Conservation (phyloP, 2,888 invertebrate species). For the Helleia helle region DNA sequence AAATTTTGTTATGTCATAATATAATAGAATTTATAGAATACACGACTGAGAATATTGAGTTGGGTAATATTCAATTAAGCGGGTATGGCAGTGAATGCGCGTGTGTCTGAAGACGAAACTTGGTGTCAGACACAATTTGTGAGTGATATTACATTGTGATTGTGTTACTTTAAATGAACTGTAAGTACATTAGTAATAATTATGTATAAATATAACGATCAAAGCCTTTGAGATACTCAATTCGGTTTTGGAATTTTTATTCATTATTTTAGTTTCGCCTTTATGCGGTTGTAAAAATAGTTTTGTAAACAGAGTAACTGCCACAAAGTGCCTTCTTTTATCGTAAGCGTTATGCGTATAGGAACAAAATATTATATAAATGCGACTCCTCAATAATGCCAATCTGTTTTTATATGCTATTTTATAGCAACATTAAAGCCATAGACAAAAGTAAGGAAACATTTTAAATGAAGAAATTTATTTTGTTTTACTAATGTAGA, state of each 20-base stretch:
- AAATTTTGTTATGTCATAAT: neutral
- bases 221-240: conserved; percentile 24
- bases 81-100: conserved; percentile 37
- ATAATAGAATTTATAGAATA: conserved; percentile 14
- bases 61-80: conserved; percentile 33
- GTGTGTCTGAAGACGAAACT: conserved; percentile 52
- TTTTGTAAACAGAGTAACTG: conserved; percentile 56
- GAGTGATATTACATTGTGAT: conserved; percentile 72
- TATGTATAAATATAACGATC: conserved; percentile 39
- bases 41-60: conserved; percentile 9
- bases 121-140: conserved; percentile 55
- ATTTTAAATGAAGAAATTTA: too few species aligned
- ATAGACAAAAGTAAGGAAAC: too few species aligned
- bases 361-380: conserved; percentile 8
- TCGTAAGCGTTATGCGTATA: conserved; percentile 28
- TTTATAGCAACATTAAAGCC: neutral
- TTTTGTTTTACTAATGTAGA: too few species aligned
- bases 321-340: conserved; percentile 70
- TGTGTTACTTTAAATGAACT: conserved; percentile 62
- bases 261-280: conserved; percentile 33
- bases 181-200: conserved; percentile 54
- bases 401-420: neutral
- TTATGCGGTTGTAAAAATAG: conserved; percentile 54
- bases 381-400: neutral
- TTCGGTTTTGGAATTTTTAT: conserved; percentile 33